Evolutionary conservation across 2,113 vertebrate species (phyloP), one percentile per base, ranked within the genome.

Genomic region (Beaufortia kweichowensis): DNA sequence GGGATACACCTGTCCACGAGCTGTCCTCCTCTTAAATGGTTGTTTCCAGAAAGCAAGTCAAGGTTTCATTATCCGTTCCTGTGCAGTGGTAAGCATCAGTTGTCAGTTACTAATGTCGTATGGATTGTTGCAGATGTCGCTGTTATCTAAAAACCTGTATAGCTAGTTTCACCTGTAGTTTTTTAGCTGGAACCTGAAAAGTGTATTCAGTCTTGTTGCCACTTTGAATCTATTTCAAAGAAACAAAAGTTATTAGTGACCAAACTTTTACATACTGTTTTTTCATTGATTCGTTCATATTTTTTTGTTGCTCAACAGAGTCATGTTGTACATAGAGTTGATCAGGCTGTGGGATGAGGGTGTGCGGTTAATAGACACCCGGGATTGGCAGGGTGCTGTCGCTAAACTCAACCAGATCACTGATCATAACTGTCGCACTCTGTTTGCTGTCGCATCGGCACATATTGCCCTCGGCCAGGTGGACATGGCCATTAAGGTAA

Each of bases 311-410:
- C 15, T 33, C 43, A 23, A 10, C 61, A 80, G 26, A 77, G 88
- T 78, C 31, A 95, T 96, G 95, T 88, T 90, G 6, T 94, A 95
- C 81, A 91, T 87, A 4, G 94, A 95, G 79, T 80, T 94, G 28
- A 79, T 98, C 76, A 82, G 79, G 61, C 61, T 91, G 79, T 97
- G 96, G 96, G 83, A 95, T 6, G 85, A 83, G 33, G 93, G 92
- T 0, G 93, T 92, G 3, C 81, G 87, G 84, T 93, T 91, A 0
- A 86, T 93, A 62, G 95, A 93, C 10, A 60, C 69, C 12, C 86
- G 79, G 14, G 91, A 95, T 85, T 96, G 93, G 94, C 79, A 79
- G 19, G 15, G 84, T 0, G 92, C 94, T 19, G 83, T 96, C 80
- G 63, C 60, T 11, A 84, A 81, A 57, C 92, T 96, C 4, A 68